These are phyloP conservation scores for Achlya flavicornis DNA, from an alignment of 2,888 invertebrate genomes.

Conservation along the genomic window DNA sequence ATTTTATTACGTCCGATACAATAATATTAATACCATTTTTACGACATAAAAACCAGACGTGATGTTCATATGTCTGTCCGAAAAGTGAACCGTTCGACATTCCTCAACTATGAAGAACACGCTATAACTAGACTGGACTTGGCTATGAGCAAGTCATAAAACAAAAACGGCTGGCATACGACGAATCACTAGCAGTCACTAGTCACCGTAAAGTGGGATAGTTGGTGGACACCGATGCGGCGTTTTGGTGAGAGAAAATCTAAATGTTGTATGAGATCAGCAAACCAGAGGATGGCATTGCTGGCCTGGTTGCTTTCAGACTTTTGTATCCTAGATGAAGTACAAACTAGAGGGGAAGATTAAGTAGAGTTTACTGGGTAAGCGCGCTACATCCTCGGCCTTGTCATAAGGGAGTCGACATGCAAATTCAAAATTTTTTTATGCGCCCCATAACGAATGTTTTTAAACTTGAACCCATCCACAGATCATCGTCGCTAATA, in stretches of 20 bases:
- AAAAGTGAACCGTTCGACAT: not conserved
- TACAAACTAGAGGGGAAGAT: no score
- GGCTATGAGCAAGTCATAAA: not conserved
- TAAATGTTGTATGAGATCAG: not conserved
- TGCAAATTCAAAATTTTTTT: no score
- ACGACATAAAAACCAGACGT: not conserved
- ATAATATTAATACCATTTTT: not conserved
- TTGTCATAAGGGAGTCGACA: no score
- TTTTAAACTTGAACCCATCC: no score
- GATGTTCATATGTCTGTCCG: not conserved
- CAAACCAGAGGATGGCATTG: no score
- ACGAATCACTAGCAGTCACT: slow-evolving; percentile 1
- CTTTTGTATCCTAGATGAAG: no score
- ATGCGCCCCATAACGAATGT: no score
- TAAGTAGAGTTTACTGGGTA: no score
- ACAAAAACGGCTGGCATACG: not conserved
- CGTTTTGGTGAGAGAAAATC: not conserved
- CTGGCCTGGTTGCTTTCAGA: no score
- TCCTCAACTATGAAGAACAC: not conserved
- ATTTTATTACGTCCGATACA: not conserved
- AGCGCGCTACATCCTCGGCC: no score
- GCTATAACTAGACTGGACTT: not conserved
- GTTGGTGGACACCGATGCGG: not conserved
- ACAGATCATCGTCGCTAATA: no score
- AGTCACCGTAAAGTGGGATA: not conserved